These are phyloP conservation scores for Panthera uncia DNA, from an alignment of 2,113 vertebrate species.

Conservation along the genomic window DNA sequence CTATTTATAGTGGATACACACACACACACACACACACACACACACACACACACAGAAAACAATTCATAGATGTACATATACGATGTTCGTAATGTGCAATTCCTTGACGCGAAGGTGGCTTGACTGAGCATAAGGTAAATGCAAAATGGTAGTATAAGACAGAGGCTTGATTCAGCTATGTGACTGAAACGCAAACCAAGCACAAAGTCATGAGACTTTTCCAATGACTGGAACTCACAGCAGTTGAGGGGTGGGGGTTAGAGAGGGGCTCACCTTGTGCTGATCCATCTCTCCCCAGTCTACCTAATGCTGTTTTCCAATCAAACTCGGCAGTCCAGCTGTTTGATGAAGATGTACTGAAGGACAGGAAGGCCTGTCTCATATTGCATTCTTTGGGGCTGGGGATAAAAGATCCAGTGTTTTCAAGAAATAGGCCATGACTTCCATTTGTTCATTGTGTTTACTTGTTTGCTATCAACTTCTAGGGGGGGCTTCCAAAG, in stretches of 20 bases:
- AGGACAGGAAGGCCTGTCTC: neutral
- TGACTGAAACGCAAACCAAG: neutral
- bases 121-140: neutral
- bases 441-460: neutral
- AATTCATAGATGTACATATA: neutral
- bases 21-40: neutral
- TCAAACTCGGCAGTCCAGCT: neutral
- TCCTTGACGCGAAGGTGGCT: slow-evolving; percentile 6
- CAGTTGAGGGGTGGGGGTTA: neutral
- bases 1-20: slow-evolving; percentile 54
- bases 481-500: neutral
- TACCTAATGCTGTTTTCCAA: neutral
- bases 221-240: neutral
- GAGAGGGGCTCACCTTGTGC: neutral
- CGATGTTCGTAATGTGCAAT: slow-evolving; percentile 32
- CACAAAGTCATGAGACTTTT: neutral
- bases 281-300: neutral
- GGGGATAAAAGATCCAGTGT: neutral
- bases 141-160: neutral
- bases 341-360: neutral
- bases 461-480: neutral
- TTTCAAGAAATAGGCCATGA: slow-evolving; percentile 9
- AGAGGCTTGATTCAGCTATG: neutral
- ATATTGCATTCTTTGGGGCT: neutral
- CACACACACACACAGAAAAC: neutral